phyloP scores from a whole-genome alignment of 2,888 invertebrate genomes.

The Drosophila robusta region DNA sequence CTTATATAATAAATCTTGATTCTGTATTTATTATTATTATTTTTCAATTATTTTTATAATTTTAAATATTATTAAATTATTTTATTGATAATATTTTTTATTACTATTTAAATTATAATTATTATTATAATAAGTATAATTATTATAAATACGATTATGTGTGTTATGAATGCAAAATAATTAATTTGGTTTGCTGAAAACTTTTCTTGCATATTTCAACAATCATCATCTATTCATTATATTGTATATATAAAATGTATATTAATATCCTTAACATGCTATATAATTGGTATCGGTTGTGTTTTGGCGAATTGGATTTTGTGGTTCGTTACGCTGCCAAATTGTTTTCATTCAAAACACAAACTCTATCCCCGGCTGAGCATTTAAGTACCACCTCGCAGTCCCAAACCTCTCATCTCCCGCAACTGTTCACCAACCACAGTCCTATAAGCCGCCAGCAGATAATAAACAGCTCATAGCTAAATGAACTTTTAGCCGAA shows the following conservation, averaged over 20 bases:
- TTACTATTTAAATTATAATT: background rate
- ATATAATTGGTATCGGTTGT: slow-evolving; percentile 6
- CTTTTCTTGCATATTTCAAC: too few species aligned
- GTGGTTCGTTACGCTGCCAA: slow-evolving; percentile 41
- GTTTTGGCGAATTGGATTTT: slow-evolving; percentile 39
- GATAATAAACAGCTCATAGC: slow-evolving; percentile 77
- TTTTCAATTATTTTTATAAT: background rate
- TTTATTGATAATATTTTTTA: background rate
- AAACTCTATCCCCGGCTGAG: slow-evolving; percentile 15
- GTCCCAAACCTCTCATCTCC: background rate
- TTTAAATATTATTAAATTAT: too few species aligned
- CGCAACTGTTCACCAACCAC: slow-evolving; percentile 22
- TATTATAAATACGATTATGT: too few species aligned
- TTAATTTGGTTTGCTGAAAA: background rate
- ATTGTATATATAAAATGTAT: background rate
- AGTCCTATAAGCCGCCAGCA: slow-evolving; percentile 45
- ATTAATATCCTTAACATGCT: background rate
- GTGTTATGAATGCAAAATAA: too few species aligned
- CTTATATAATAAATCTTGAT: too few species aligned
- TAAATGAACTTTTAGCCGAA: slow-evolving; percentile 68
- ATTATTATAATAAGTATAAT: background rate
- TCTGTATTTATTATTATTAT: too few species aligned
- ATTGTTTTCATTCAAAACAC: slow-evolving; percentile 50
- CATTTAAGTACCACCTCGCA: slow-evolving; percentile 29
- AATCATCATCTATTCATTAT: too few species aligned